Evolutionary conservation across 2,113 vertebrate genomes (phyloP).

Genomic region (Dromiciops gliroides): DNA sequence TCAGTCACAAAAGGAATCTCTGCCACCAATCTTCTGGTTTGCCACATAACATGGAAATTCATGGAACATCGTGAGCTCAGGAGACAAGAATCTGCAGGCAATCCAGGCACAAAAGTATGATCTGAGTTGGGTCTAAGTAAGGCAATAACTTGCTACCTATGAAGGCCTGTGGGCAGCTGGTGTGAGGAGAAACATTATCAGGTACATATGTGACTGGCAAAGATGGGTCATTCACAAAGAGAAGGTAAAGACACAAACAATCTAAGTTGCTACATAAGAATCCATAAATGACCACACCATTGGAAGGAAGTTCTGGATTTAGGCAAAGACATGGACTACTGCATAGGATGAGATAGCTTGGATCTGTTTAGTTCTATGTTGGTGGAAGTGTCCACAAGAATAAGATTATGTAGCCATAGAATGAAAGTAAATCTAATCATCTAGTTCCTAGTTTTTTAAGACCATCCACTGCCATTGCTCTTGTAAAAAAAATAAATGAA

Average conservation of each 20-base stretch:
- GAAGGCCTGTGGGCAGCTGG: not conserved
- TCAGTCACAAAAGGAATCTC: not conserved
- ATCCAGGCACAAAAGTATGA: not conserved
- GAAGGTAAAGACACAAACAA: not conserved
- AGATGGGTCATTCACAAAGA: not conserved
- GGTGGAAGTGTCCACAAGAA: not conserved
- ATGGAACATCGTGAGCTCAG: not conserved
- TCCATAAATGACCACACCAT: not conserved
- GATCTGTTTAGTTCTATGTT: not conserved
- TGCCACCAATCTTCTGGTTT: not conserved
- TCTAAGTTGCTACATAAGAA: too few relatives aligned
- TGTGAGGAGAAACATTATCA: not conserved
- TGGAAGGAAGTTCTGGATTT: not conserved
- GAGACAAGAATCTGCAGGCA: not conserved
- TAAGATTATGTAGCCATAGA: not conserved
- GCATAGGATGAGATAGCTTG: not conserved
- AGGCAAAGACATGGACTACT: not conserved
- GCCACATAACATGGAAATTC: not conserved
- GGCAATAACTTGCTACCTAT: not conserved
- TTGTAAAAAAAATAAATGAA: not conserved
- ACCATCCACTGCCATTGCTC: not conserved
- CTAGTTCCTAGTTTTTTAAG: not conserved
- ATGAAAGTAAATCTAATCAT: not conserved
- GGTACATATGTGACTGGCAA: not conserved
- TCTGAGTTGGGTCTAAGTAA: not conserved